These are phyloP conservation scores for Brachyhypopomus occidentalis DNA, from an alignment of 2,113 vertebrate species.

Conservation along the genomic window DNA sequence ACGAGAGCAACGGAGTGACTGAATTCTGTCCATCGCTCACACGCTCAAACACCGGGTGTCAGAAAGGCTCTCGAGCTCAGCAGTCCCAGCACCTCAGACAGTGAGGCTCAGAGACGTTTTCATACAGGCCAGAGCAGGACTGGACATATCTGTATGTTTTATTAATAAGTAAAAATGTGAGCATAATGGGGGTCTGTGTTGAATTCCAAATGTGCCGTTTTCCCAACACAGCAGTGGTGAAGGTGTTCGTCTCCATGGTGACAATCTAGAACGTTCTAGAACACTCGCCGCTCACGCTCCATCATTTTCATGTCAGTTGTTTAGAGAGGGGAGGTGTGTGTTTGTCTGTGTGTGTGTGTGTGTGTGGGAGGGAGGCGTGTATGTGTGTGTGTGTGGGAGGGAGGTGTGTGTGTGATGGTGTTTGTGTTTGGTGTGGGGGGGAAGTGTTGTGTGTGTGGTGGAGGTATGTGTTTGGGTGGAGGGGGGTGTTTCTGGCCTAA, in stretches of 20 bases:
- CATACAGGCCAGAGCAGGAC: constrained; percentile 17
- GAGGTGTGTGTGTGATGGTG: no score
- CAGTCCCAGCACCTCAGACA: constrained; percentile 34
- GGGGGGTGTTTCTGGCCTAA: not conserved
- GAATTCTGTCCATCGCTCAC: constrained; percentile 45
- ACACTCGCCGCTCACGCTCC: not conserved
- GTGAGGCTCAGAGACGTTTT: constrained; percentile 39
- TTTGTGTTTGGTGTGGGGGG: no score
- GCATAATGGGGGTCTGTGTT: constrained; percentile 34
- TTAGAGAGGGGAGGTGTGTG: no score
- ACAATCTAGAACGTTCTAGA: constrained; percentile 40
- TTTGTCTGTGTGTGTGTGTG: no score
- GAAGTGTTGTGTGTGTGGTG: no score
- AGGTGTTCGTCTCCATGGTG: constrained; percentile 21
- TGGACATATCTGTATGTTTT: constrained; percentile 45
- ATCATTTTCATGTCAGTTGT: not conserved
- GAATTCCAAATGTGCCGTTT: constrained; percentile 36
- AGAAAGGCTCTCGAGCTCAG: constrained; percentile 47
- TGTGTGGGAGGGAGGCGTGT: no score
- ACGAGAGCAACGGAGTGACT: constrained; percentile 44
- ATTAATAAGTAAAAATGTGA: constrained; percentile 43
- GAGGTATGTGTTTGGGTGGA: not conserved
- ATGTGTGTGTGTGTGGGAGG: no score
- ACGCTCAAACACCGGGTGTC: constrained; percentile 45
- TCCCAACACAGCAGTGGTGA: constrained; percentile 2